Evolutionary conservation across 1,140 invertebrate genomes (phyloP).

Genomic region (Eumaeus atala): DNA sequence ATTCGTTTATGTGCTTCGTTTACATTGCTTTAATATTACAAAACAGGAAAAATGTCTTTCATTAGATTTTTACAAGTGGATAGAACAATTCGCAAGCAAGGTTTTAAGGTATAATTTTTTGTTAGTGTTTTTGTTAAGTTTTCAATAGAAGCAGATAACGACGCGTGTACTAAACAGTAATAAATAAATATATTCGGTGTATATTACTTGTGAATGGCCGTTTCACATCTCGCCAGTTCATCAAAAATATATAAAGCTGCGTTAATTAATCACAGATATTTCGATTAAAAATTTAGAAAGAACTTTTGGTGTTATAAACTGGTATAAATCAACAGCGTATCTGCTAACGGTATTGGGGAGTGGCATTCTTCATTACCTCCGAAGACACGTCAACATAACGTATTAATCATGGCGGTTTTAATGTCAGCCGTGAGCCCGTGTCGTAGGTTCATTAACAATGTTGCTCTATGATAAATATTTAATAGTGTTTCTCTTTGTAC

Average conservation of each 20-base stretch:
- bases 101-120: too few relatives aligned
- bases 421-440: constrained; percentile 29
- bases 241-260: too few relatives aligned
- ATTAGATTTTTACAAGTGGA: too few relatives aligned
- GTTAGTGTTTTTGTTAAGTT: too few relatives aligned
- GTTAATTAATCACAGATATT: background rate
- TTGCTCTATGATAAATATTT: constrained; percentile 5
- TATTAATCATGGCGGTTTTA: constrained; percentile 50
- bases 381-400: constrained; percentile 33
- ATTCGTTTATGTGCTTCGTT: constrained; percentile 4
- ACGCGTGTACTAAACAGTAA: too few relatives aligned
- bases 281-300: background rate
- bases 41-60: too few relatives aligned
- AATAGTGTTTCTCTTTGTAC: background rate
- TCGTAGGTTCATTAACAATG: constrained; percentile 29
- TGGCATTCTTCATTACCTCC: constrained; percentile 49
- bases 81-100: too few relatives aligned
- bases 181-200: too few relatives aligned
- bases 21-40: too few relatives aligned
- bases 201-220: too few relatives aligned
- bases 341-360: constrained; percentile 20
- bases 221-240: too few relatives aligned
- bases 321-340: constrained; percentile 31
- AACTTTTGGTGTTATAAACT: constrained; percentile 10
- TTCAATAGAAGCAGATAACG: too few relatives aligned